A percentile compares a stretch with the other conserved stretches of the same genome.
Conservation (phyloP, 2,113 vertebrate genomes). For the Crotalus tigris region DNA sequence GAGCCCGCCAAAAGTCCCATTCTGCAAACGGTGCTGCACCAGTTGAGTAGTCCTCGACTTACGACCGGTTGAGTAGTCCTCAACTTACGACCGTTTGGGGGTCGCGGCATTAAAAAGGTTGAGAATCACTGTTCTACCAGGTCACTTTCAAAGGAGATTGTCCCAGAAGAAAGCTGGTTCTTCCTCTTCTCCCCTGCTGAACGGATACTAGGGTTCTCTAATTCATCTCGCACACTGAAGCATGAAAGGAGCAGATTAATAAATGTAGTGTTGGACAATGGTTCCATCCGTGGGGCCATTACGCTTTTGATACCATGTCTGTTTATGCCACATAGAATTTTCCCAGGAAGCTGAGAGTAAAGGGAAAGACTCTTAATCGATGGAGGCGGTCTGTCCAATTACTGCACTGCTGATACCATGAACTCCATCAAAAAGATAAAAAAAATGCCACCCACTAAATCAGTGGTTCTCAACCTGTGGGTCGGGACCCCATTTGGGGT, state of each 20-base stretch:
- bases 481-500: too few species aligned
- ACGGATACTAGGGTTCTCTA: neutral
- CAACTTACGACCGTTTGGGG: too few species aligned
- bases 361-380: neutral
- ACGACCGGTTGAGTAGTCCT: too few species aligned
- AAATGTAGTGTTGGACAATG: neutral
- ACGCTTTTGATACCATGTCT: neutral
- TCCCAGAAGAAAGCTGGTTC: neutral
- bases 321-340: neutral
- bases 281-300: neutral
- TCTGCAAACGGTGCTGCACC: too few species aligned
- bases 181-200: neutral
- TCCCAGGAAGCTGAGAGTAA: neutral
- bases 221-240: neutral
- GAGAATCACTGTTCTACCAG: neutral
- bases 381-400: neutral
- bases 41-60: too few species aligned
- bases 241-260: neutral
- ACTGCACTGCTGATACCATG: neutral
- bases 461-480: too few species aligned
- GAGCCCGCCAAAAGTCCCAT: too few species aligned
- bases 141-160: neutral
- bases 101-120: too few species aligned
- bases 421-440: neutral
- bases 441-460: neutral